A percentile compares a stretch with the other conserved stretches of the same genome.
Evolutionary conservation across 2,113 vertebrate species (phyloP).

Genomic region (Otolemur garnettii): DNA sequence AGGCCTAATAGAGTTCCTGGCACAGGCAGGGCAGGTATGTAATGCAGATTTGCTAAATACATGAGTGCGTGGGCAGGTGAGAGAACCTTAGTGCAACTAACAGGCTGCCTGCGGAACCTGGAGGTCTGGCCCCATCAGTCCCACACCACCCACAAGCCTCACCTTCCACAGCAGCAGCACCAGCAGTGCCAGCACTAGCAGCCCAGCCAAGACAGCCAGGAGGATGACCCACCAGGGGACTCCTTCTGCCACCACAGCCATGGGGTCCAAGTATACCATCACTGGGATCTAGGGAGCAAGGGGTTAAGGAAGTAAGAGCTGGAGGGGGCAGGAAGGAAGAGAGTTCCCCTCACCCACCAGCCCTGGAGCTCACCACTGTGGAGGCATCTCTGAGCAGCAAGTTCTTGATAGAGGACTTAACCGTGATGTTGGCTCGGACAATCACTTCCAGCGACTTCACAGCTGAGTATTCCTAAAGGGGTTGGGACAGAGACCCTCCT

Average conservation of each 20-base stretch:
- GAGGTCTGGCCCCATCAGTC: neutral
- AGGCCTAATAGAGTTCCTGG: neutral
- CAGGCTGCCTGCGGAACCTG: neutral
- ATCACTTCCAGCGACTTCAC: constrained; percentile 93
- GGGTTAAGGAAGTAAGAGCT: neutral
- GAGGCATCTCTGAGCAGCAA: constrained; percentile 91
- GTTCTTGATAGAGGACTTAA: constrained; percentile 94
- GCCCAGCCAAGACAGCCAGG: constrained; percentile 92
- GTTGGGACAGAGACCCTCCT: neutral
- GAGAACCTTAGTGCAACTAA: neutral
- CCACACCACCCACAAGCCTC: constrained; percentile 57
- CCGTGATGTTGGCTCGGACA: constrained; percentile 93
- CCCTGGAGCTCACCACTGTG: constrained; percentile 87
- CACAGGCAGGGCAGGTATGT: neutral
- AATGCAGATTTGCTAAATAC: neutral
- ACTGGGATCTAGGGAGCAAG: constrained; percentile 88
- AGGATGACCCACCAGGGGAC: constrained; percentile 97
- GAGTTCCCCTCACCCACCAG: neutral
- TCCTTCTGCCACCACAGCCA: constrained; percentile 87
- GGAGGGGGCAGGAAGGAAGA: neutral
- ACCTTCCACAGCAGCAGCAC: constrained; percentile 96
- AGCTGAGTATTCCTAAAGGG: constrained; percentile 90
- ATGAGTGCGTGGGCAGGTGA: neutral
- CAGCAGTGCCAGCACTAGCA: constrained; percentile 91
- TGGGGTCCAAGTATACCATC: constrained; percentile 93